phyloP scores from a whole-genome alignment of 2,888 invertebrate species.

The Biston betularia region DNA sequence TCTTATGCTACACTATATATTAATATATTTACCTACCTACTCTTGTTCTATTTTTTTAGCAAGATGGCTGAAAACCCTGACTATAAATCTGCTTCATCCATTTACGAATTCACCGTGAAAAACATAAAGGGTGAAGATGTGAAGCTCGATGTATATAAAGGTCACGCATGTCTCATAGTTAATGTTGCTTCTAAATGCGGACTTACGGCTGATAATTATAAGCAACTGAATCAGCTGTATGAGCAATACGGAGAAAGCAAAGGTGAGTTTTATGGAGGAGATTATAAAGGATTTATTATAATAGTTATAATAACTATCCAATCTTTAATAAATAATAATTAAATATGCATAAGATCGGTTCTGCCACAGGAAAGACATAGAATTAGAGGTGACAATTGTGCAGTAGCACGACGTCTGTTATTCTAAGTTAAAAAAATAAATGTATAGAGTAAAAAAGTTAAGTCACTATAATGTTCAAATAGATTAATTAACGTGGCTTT shows the following conservation, averaged over 20 bases:
- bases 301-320: neutral
- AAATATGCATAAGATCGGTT: no score
- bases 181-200: constrained; percentile 97
- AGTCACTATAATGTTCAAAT: no score
- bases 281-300: neutral
- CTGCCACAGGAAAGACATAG: no score
- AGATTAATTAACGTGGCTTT: no score
- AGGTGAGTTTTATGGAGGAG: constrained; percentile 55
- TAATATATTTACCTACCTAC: neutral
- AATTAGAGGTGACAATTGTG: no score
- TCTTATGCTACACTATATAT: neutral
- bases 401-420: no score
- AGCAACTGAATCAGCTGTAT: constrained; percentile 91
- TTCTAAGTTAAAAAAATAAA: no score
- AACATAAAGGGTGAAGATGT: constrained; percentile 94
- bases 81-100: constrained; percentile 89
- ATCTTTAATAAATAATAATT: no score
- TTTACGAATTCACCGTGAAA: constrained; percentile 93
- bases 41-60: constrained; percentile 56
- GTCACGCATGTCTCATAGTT: constrained; percentile 93
- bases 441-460: no score
- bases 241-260: constrained; percentile 90
- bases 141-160: constrained; percentile 92
- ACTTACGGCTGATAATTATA: constrained; percentile 93
- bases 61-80: constrained; percentile 81